Percentiles rank a stretch among this genome's conserved stretches.
phyloP scores from a whole-genome alignment of 64 coral and sea anemone species.

The Exaiptasia diaphana region DNA sequence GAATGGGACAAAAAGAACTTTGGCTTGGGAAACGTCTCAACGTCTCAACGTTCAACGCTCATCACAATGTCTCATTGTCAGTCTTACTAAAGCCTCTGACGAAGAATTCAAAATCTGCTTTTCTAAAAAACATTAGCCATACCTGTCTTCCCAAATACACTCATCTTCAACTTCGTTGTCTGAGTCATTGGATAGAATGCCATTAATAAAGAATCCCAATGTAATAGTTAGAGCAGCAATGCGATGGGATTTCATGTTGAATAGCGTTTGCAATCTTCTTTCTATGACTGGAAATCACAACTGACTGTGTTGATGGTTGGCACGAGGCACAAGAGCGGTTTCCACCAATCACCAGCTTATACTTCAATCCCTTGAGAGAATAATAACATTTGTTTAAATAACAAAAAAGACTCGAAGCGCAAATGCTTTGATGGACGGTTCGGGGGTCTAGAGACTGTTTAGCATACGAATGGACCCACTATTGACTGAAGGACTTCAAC shows the following conservation, averaged over 20 bases:
- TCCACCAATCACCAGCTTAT: background rate
- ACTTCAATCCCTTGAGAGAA: background rate
- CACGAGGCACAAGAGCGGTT: background rate
- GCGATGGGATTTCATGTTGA: background rate
- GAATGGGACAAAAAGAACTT: too few relatives aligned
- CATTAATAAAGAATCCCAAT: background rate
- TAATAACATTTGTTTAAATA: constrained; percentile 11
- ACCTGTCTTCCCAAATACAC: constrained; percentile 30
- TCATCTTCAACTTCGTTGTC: constrained; percentile 11
- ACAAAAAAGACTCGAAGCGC: background rate
- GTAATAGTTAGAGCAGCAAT: background rate
- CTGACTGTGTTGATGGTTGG: background rate
- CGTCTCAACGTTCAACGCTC: too few relatives aligned
- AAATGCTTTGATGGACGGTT: background rate
- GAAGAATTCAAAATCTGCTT: too few relatives aligned
- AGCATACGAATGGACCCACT: constrained; percentile 23
- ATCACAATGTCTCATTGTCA: too few relatives aligned
- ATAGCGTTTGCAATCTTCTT: background rate
- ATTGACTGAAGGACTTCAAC: too few relatives aligned
- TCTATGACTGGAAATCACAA: background rate
- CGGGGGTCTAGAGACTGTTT: background rate
- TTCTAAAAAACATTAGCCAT: too few relatives aligned
- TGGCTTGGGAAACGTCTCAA: too few relatives aligned
- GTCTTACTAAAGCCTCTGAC: too few relatives aligned
- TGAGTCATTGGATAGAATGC: background rate